Percentiles rank a stretch among this genome's conserved stretches.
phyloP scores from a whole-genome alignment of 2,113 vertebrate genomes.

The Ciconia maguari region DNA sequence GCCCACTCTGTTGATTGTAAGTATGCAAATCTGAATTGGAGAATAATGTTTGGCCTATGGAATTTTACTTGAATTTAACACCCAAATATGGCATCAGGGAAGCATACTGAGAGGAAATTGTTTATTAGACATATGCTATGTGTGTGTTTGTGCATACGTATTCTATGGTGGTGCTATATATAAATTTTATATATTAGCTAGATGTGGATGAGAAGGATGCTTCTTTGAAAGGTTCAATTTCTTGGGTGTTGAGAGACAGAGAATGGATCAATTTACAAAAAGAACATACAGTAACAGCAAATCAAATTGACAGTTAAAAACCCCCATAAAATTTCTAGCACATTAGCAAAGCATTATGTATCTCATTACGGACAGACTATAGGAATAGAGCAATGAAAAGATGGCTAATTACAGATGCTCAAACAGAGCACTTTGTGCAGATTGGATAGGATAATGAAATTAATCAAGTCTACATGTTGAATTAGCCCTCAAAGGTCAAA shows the following conservation, averaged over 20 bases:
- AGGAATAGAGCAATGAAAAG: background rate
- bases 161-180: background rate
- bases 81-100: background rate
- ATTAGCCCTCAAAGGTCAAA: constrained; percentile 39
- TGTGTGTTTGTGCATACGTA: background rate
- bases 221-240: constrained; percentile 17
- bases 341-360: constrained; percentile 33
- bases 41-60: background rate
- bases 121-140: background rate
- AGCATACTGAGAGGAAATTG: background rate
- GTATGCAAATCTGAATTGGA: background rate
- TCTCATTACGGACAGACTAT: background rate
- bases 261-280: background rate
- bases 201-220: background rate
- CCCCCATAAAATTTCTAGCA: background rate
- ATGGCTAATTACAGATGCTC: constrained; percentile 18
- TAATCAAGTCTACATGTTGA: constrained; percentile 21
- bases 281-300: constrained; percentile 13
- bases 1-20: background rate
- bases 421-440: constrained; percentile 6
- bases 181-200: background rate
- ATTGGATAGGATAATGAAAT: constrained; percentile 28
- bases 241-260: constrained; percentile 1
- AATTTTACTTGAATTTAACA: constrained; percentile 9
- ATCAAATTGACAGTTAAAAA: constrained; percentile 25